These are phyloP conservation scores for Pontoporia blainvillei DNA, from an alignment of 2,113 vertebrate genomes.

Conservation along the genomic window DNA sequence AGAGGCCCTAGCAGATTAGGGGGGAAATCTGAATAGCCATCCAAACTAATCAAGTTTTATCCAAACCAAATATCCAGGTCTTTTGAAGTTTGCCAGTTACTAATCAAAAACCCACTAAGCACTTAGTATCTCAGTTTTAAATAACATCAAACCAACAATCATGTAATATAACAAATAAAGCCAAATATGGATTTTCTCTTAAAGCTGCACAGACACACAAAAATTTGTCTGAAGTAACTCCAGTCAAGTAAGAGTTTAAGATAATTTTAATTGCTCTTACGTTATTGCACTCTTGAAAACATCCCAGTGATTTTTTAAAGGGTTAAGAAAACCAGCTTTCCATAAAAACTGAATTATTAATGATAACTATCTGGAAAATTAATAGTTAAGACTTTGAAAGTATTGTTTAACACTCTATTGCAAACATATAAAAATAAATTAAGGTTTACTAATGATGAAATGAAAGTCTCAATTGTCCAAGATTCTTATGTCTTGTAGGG, in stretches of 20 bases:
- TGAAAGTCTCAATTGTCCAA: background rate
- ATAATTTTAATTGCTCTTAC: constrained; percentile 3
- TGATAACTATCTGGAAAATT: background rate
- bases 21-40: background rate
- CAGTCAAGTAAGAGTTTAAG: constrained; percentile 7
- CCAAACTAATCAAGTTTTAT: constrained; percentile 50
- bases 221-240: background rate
- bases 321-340: background rate
- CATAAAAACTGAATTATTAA: background rate
- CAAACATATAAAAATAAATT: constrained; percentile 14
- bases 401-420: background rate
- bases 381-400: background rate
- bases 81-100: constrained; percentile 41
- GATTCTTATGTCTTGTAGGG: background rate
- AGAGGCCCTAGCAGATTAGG: background rate
- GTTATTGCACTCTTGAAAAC: background rate
- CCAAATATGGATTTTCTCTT: constrained; percentile 48
- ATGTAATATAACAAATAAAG: constrained; percentile 18
- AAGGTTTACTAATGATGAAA: background rate
- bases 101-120: constrained; percentile 55
- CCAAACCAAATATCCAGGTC: constrained; percentile 44
- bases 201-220: constrained; percentile 1
- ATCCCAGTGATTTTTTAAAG: background rate
- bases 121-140: constrained; percentile 47
- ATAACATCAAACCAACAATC: constrained; percentile 19